A percentile compares a stretch with the other conserved stretches of the same genome.
phyloP scores from a whole-genome alignment of 2,888 invertebrate genomes.

The Andrena minutula region DNA sequence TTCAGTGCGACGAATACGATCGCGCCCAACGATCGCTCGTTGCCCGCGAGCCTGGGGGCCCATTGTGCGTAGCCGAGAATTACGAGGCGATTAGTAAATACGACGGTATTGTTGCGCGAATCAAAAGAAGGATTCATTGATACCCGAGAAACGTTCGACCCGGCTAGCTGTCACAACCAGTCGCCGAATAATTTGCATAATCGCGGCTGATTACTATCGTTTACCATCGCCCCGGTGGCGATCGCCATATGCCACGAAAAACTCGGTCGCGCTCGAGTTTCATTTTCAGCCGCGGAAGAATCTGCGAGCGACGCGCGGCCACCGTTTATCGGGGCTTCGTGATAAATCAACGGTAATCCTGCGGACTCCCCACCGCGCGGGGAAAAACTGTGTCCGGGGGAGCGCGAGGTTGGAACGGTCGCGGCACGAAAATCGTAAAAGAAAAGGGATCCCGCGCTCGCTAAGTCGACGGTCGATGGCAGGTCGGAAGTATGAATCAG shows the following conservation, averaged over 20 bases:
- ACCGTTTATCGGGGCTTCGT: constrained; percentile 5
- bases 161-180: constrained; percentile 72
- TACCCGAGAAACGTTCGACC: constrained; percentile 65
- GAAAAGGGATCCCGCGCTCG: background rate
- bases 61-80: constrained; percentile 15
- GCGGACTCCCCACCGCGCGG: background rate
- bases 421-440: constrained; percentile 7
- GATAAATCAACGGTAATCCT: constrained; percentile 13
- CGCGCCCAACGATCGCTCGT: background rate
- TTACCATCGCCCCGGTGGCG: constrained; percentile 51
- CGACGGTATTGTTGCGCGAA: constrained; percentile 24
- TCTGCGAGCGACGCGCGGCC: background rate
- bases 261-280: background rate
- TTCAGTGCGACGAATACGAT: constrained; percentile 11
- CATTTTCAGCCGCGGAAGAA: background rate
- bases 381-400: background rate
- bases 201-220: constrained; percentile 71
- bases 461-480: constrained; percentile 13
- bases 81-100: constrained; percentile 13
- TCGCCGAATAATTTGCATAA: constrained; percentile 76
- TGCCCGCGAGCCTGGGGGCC: background rate
- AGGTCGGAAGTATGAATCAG: constrained; percentile 63
- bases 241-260: constrained; percentile 54
- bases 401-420: constrained; percentile 3
- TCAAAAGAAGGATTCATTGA: constrained; percentile 58